phyloP scores from a whole-genome alignment of 2,888 invertebrate species.

The Stictocephala bisonia region DNA sequence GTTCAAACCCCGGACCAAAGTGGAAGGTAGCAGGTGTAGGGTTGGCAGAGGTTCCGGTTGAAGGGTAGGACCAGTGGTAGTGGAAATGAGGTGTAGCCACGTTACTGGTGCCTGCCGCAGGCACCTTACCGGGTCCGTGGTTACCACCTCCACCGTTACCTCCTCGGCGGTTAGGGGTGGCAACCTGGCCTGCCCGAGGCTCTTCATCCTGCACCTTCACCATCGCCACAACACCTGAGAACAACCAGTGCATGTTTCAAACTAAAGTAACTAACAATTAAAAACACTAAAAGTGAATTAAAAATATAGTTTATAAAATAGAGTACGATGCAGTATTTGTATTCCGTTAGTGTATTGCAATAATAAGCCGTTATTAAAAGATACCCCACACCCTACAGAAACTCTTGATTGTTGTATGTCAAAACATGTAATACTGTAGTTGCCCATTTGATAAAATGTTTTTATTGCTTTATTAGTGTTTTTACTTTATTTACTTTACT shows the following conservation, averaged over 20 bases:
- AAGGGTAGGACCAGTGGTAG: conserved; percentile 66
- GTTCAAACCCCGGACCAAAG: conserved; percentile 66
- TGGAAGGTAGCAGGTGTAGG: conserved; percentile 69
- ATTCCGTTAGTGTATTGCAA: no score
- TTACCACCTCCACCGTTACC: conserved; percentile 3
- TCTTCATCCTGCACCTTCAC: conserved; percentile 56
- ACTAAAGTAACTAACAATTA: neutral
- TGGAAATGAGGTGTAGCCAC: conserved; percentile 65
- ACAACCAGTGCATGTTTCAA: neutral
- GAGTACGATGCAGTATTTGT: no score
- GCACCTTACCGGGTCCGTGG: conserved; percentile 64
- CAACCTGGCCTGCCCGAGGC: conserved; percentile 7
- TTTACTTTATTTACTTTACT: no score
- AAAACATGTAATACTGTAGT: no score
- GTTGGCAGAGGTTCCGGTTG: conserved; percentile 63
- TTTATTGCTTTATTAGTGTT: no score
- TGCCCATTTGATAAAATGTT: no score
- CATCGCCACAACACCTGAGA: conserved; percentile 50
- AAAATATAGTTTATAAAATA: no score
- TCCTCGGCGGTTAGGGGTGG: conserved; percentile 31
- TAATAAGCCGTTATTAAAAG: no score
- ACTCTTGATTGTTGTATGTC: no score
- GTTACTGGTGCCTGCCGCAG: conserved; percentile 62
- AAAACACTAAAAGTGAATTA: neutral
- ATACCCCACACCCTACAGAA: no score